Evolutionary conservation across 2,797 vertebrate species (phyloP).

Genomic region (Malurus leucopterus): DNA sequence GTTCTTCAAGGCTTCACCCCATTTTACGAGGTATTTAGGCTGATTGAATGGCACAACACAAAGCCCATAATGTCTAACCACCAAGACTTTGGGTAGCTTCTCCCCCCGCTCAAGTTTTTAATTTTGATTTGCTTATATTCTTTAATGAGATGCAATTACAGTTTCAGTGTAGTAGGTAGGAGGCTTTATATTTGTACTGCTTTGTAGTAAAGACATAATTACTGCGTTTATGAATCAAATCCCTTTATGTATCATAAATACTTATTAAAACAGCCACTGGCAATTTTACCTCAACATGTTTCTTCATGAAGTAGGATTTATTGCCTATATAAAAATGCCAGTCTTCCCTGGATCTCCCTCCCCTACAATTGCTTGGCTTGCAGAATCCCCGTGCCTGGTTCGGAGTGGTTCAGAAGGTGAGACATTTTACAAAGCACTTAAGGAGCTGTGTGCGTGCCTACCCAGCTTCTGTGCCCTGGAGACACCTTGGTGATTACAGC

Average conservation of each 20-base stretch:
- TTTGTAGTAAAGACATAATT: constrained; percentile 67
- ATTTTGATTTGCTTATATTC: constrained; percentile 61
- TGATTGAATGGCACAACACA: constrained; percentile 39
- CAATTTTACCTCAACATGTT: constrained; percentile 56
- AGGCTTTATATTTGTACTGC: constrained; percentile 64
- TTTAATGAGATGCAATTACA: constrained; percentile 60
- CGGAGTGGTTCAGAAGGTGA: constrained; percentile 41
- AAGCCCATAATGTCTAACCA: constrained; percentile 21
- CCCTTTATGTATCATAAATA: constrained; percentile 67
- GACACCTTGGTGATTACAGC: background rate
- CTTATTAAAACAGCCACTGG: constrained; percentile 63
- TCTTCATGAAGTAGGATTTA: constrained; percentile 63
- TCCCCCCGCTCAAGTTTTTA: constrained; percentile 29
- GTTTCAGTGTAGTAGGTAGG: constrained; percentile 57
- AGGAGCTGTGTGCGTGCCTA: background rate
- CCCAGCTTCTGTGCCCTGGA: constrained; percentile 12
- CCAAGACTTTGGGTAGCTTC: background rate
- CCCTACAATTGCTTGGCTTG: constrained; percentile 43
- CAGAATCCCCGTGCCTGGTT: constrained; percentile 15
- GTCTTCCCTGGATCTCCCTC: constrained; percentile 31
- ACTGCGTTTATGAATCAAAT: constrained; percentile 55
- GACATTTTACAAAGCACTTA: background rate
- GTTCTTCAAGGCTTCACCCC: constrained; percentile 17
- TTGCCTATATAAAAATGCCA: constrained; percentile 48
- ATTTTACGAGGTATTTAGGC: constrained; percentile 14